These are phyloP conservation scores for Trisateles emortualis DNA, from an alignment of 2,888 invertebrate species.

Conservation along the genomic window DNA sequence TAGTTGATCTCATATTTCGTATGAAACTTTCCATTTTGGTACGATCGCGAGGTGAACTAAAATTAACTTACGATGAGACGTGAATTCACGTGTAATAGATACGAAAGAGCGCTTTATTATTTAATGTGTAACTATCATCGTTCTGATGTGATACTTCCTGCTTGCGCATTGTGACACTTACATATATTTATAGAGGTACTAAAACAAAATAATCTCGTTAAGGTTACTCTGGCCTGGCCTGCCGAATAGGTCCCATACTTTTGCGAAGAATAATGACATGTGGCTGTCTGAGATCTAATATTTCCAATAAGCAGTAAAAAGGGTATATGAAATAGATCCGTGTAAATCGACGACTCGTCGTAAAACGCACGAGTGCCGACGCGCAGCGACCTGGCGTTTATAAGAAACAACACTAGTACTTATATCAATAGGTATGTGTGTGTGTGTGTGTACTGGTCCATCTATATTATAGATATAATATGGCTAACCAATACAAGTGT, in stretches of 20 bases:
- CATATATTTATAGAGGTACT: slow-evolving; percentile 26
- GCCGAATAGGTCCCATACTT: slow-evolving; percentile 1
- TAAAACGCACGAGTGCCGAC: slow-evolving; percentile 45
- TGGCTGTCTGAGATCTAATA: slow-evolving; percentile 12
- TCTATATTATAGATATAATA: slow-evolving; percentile 14
- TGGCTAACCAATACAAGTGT: slow-evolving; percentile 41
- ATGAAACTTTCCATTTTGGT: slow-evolving; percentile 68
- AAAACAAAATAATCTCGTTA: slow-evolving; percentile 24
- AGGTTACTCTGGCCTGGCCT: slow-evolving; percentile 10
- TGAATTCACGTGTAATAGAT: slow-evolving; percentile 61
- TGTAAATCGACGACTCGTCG: slow-evolving; percentile 24
- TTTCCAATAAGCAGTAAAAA: slow-evolving; percentile 30
- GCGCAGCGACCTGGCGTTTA: slow-evolving; percentile 47
- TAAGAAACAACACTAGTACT: slow-evolving; percentile 49
- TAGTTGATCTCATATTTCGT: slow-evolving; percentile 48
- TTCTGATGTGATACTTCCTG: slow-evolving; percentile 35
- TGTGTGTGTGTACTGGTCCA: slow-evolving; percentile 16
- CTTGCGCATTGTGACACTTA: slow-evolving; percentile 24
- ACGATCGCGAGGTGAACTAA: slow-evolving; percentile 68
- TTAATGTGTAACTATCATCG: slow-evolving; percentile 33
- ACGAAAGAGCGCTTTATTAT: slow-evolving; percentile 48
- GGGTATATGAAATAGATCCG: slow-evolving; percentile 17
- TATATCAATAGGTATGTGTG: slow-evolving; percentile 38
- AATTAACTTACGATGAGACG: slow-evolving; percentile 68
- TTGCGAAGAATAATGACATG: neutral